Percentiles rank a stretch among this genome's conserved stretches.
Conservation (phyloP, 2,113 vertebrate species). For the Butorides virescens region DNA sequence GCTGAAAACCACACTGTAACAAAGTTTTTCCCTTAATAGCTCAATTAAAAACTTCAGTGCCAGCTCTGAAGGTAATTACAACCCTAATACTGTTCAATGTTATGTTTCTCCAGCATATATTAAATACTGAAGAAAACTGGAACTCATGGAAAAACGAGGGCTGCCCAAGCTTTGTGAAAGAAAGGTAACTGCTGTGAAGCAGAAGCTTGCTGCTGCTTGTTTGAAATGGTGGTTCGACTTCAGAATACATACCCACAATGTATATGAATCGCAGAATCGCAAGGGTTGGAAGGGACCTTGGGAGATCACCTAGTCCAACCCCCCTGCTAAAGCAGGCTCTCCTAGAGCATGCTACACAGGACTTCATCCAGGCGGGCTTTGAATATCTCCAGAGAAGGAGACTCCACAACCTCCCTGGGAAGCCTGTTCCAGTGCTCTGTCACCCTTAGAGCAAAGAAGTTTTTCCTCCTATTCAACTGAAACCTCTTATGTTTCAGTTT, state of each 20-base stretch:
- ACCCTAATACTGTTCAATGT: neutral
- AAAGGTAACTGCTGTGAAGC: slow-evolving; percentile 79
- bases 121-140: slow-evolving; percentile 98
- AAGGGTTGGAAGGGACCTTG: no score
- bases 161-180: slow-evolving; percentile 97
- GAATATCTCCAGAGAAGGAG: no score
- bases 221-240: neutral
- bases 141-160: slow-evolving; percentile 98
- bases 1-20: neutral
- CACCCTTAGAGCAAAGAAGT: no score
- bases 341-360: no score
- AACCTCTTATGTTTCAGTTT: no score
- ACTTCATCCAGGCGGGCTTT: no score
- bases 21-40: neutral
- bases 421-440: no score
- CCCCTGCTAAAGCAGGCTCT: no score
- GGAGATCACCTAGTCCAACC: no score
- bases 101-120: slow-evolving; percentile 85
- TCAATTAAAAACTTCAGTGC: neutral
- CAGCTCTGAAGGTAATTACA: neutral
- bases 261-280: no score
- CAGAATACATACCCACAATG: neutral
- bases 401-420: no score
- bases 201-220: neutral
- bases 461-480: no score